These are phyloP conservation scores for Platycheirus rosarum DNA, from an alignment of 2,888 invertebrate species.

Conservation along the genomic window DNA sequence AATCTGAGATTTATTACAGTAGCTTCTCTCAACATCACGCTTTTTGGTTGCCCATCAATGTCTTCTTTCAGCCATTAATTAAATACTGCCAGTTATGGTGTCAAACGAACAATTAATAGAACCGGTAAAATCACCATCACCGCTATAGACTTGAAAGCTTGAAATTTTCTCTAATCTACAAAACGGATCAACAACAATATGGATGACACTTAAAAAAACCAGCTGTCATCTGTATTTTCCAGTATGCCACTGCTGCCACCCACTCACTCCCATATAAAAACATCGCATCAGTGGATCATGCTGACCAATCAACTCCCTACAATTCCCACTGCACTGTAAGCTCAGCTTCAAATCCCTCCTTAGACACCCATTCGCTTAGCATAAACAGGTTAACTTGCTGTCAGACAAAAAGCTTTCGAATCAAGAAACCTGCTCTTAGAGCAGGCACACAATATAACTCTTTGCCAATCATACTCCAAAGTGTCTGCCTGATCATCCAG, in stretches of 20 bases:
- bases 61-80: conserved; percentile 42
- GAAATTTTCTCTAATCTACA: conserved; percentile 32
- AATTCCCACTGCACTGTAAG: conserved; percentile 50
- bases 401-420: conserved; percentile 61
- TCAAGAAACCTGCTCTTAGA: conserved; percentile 52
- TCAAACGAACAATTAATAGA: conserved; percentile 55
- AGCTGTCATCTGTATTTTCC: conserved; percentile 46
- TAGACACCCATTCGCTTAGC: conserved; percentile 28
- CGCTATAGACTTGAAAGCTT: conserved; percentile 47
- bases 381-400: conserved; percentile 55
- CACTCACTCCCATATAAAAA: conserved; percentile 17
- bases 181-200: conserved; percentile 56
- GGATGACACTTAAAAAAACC: conserved; percentile 56
- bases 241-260: conserved; percentile 23
- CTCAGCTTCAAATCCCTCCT: conserved; percentile 44
- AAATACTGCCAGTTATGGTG: conserved; percentile 35
- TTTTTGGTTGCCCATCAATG: conserved; percentile 32
- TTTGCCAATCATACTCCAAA: conserved; percentile 4
- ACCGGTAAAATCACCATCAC: conserved; percentile 17
- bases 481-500: conserved; percentile 50
- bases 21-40: conserved; percentile 31
- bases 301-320: conserved; percentile 26
- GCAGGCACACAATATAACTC: conserved; percentile 36
- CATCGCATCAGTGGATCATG: neutral
- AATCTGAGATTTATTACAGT: conserved; percentile 55